Percentiles rank a stretch among this genome's conserved stretches.
phyloP scores from a whole-genome alignment of 1,140 invertebrate species.

The Cherax destructor region DNA sequence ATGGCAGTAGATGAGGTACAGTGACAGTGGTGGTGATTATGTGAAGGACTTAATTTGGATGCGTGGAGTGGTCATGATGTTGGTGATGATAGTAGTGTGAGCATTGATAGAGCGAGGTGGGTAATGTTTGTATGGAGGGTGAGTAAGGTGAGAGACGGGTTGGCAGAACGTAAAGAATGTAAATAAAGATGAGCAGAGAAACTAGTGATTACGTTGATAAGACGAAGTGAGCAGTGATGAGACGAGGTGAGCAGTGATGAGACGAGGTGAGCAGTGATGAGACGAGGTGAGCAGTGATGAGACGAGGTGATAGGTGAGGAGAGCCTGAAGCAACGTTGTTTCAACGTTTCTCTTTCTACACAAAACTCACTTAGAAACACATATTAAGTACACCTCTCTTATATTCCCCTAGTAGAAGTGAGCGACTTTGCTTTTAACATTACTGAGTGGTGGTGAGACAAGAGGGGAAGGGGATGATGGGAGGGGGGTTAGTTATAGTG shows the following conservation, averaged over 20 bases:
- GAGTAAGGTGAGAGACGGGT: too few species aligned
- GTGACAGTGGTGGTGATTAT: not conserved
- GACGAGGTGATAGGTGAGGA: not conserved
- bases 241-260: not conserved
- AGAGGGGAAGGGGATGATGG: conserved; percentile 6
- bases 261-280: not conserved
- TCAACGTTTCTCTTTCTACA: too few species aligned
- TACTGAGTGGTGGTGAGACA: not conserved
- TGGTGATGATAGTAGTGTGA: not conserved
- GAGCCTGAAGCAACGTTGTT: not conserved
- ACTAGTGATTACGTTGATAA: too few species aligned
- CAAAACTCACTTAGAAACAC: too few species aligned
- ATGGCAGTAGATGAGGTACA: too few species aligned
- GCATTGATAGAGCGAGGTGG: too few species aligned
- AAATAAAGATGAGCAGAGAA: too few species aligned
- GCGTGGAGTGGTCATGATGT: not conserved
- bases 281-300: not conserved
- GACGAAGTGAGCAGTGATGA: not conserved
- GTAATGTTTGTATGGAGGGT: too few species aligned
- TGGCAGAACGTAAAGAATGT: not conserved
- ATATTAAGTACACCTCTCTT: too few species aligned
- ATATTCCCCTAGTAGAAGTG: too few species aligned
- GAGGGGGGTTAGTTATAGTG: not conserved
- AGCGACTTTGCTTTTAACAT: not conserved
- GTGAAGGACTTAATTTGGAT: too few species aligned